Conservation (phyloP, 2,113 vertebrate genomes). For the Corvus cornix region DNA sequence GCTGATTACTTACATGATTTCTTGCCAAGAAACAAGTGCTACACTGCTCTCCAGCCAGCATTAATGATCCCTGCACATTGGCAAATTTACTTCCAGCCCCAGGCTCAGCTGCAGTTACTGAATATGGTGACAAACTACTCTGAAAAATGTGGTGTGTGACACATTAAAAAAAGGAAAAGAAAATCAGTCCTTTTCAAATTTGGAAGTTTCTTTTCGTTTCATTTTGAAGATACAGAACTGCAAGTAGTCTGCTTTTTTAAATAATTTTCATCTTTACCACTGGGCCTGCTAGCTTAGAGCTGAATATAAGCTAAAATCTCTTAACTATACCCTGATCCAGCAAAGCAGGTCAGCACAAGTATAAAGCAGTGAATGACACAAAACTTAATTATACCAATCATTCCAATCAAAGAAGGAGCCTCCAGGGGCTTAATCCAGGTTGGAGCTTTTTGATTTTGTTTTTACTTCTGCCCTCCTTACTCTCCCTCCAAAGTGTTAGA, state of each 20-base stretch:
- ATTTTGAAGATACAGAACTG: background rate
- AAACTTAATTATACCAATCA: background rate
- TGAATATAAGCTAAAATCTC: background rate
- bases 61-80: background rate
- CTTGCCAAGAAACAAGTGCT: slow-evolving; percentile 44
- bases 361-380: background rate
- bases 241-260: background rate
- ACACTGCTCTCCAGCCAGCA: background rate
- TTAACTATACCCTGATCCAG: background rate
- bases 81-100: background rate
- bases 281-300: background rate
- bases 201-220: background rate
- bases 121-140: background rate
- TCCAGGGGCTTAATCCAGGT: background rate
- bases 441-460: background rate
- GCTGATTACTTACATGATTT: slow-evolving; percentile 51
- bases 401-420: background rate
- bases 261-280: background rate
- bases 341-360: background rate
- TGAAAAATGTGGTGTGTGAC: background rate
- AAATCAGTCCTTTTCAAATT: background rate
- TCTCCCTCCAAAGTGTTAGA: background rate
- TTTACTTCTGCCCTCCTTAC: background rate
- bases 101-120: background rate
- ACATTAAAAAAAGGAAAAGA: background rate